A percentile compares a stretch with the other conserved stretches of the same genome.
Evolutionary conservation across 2,888 invertebrate species (phyloP).

Genomic region (Leucophenga maculata): DNA sequence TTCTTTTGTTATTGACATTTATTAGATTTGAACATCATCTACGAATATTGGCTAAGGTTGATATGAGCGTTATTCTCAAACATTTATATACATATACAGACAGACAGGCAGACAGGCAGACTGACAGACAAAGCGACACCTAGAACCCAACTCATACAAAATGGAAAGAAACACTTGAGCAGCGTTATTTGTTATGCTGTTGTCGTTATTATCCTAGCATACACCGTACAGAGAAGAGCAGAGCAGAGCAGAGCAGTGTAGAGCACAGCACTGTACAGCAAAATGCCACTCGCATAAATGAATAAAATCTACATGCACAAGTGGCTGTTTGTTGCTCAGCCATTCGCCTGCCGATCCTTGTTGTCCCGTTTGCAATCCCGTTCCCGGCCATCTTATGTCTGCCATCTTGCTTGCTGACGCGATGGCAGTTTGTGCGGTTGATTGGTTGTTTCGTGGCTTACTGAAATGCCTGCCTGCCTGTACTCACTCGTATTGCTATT

Average conservation of each 20-base stretch:
- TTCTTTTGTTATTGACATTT: constrained; percentile 24
- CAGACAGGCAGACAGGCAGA: not conserved
- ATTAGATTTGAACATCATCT: constrained; percentile 25
- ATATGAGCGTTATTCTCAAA: not conserved
- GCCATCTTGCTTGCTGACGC: not conserved
- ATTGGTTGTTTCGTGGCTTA: not conserved
- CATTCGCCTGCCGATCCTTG: constrained; percentile 4
- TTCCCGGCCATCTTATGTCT: not conserved
- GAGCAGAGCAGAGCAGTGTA: not conserved
- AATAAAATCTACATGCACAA: constrained; percentile 26
- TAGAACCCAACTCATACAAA: not conserved
- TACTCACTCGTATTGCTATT: too few relatives aligned
- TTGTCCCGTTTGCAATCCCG: too few relatives aligned
- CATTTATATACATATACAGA: not conserved
- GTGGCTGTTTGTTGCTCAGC: constrained; percentile 11
- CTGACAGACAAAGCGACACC: not conserved
- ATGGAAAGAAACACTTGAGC: not conserved
- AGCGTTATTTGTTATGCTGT: constrained; percentile 25
- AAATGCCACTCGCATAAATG: constrained; percentile 27
- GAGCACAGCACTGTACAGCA: not conserved
- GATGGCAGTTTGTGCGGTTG: constrained; percentile 5
- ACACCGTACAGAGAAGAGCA: too few relatives aligned
- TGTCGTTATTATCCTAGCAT: constrained; percentile 24
- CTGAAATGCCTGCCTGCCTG: constrained; percentile 2
- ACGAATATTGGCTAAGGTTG: not conserved